phyloP scores from a whole-genome alignment of 2,888 invertebrate species.

The Elegia similella region DNA sequence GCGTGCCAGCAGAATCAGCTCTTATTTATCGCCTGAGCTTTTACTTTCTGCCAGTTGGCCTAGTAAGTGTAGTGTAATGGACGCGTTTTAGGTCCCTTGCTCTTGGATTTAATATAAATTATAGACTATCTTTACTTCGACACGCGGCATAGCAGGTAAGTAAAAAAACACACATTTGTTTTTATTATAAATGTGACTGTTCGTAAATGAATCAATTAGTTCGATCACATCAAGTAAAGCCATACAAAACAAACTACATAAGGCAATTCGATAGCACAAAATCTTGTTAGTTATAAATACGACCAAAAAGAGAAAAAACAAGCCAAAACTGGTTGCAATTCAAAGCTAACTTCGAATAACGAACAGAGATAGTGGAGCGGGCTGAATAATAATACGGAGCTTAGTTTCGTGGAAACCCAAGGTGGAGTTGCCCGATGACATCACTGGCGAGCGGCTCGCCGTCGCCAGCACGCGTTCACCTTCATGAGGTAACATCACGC shows the following conservation, averaged over 20 bases:
- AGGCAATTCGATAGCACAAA: slow-evolving; percentile 8
- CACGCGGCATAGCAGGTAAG: background rate
- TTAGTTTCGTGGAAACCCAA: slow-evolving; percentile 71
- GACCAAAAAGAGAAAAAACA: slow-evolving; percentile 45
- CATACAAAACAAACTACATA: background rate
- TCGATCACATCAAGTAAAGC: background rate
- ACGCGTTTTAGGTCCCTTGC: slow-evolving; percentile 37
- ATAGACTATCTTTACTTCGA: background rate
- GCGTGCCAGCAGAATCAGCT: slow-evolving; percentile 35
- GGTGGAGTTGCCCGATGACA: slow-evolving; percentile 64
- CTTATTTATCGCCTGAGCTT: slow-evolving; percentile 48
- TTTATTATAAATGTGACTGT: too few relatives aligned
- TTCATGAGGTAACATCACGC: slow-evolving; percentile 42
- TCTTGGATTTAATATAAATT: slow-evolving; percentile 16
- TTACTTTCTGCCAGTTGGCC: slow-evolving; percentile 48
- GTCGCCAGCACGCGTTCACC: slow-evolving; percentile 57
- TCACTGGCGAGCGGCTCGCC: slow-evolving; percentile 49
- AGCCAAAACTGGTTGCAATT: slow-evolving; percentile 60
- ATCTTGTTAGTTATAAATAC: slow-evolving; percentile 24
- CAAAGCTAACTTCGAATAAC: slow-evolving; percentile 51
- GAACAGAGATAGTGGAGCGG: slow-evolving; percentile 53
- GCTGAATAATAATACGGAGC: slow-evolving; percentile 66
- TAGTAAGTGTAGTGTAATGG: slow-evolving; percentile 46
- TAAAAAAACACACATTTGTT: background rate
- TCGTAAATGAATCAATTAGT: background rate